Evolutionary conservation across 2,113 vertebrate genomes (phyloP).

Genomic region (Ictalurus furcatus): DNA sequence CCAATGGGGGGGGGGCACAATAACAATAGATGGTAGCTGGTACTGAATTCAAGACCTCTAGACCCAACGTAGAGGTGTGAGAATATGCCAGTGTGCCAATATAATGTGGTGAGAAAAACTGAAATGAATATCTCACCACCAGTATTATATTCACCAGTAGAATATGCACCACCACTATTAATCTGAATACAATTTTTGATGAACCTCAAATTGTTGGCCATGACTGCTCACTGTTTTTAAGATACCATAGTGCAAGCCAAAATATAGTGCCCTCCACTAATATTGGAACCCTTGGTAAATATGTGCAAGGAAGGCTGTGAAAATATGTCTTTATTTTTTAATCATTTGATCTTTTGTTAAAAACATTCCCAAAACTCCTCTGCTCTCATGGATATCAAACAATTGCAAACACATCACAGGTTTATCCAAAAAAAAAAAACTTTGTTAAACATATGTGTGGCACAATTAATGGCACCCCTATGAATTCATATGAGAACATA

Average conservation of each 20-base stretch:
- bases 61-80: neutral
- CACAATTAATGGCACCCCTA: too few species aligned
- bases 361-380: too few species aligned
- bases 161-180: neutral
- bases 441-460: too few species aligned
- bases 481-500: too few species aligned
- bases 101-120: neutral
- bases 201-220: neutral
- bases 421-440: too few species aligned
- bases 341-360: too few species aligned
- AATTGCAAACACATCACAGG: too few species aligned
- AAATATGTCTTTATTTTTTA: too few species aligned
- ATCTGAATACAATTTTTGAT: neutral
- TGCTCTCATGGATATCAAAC: too few species aligned
- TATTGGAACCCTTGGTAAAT: too few species aligned
- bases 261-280: neutral
- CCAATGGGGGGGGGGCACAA: neutral
- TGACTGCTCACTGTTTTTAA: neutral
- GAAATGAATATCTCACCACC: neutral
- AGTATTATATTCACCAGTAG: too few species aligned
- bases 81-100: neutral
- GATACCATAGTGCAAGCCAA: neutral
- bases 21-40: neutral
- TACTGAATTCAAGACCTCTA: neutral
- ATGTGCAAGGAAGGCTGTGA: too few species aligned